Evolutionary conservation across 1,140 invertebrate species (phyloP), one percentile per base, ranked within the genome.

Genomic region (Drosophila carrolli): DNA sequence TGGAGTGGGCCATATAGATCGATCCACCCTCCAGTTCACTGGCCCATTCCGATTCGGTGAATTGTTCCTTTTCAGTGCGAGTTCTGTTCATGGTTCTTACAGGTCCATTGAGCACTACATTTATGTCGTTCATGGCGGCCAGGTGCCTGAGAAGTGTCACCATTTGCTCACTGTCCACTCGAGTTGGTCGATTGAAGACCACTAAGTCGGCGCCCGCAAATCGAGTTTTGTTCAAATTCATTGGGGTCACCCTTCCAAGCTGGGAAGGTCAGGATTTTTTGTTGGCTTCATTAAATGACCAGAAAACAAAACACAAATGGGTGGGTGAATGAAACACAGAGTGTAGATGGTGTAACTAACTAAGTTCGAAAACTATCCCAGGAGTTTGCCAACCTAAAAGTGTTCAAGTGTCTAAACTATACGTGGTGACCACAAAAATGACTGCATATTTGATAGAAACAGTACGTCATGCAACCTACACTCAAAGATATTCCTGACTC

Each of bases 151-250:
- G 19, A 11, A 86, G 63, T 7, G 70, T 75, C 8, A 88, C 10
- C 23, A 86, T 16, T 95, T 5, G 96, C 97, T 93, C 97, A 95
- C 61, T 96, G 4, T 93, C 93, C 50, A 97, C 96, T 92, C 97
- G 97, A 0, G 97, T 97, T 2, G 97, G 97, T 6, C 97, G 93
- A 93, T 98, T 98, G 93, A 97, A 98, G 93, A 98, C 96, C 10
- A 97, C 90, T 9, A 97, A 93, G 47, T 96, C 93, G n/a, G 95
- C 94, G 51, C 93, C 94, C 1, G 96, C 94, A 59, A 94, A 93
- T n/a, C 94, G 93, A 1, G 96, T 97, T 78, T 97, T 97, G 92
- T 97, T 97, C 50, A 97, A 85, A 93, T 81, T 35, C 89, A 93
- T 61, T 83, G 51, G 55, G 13, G 35, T 76, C 10, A 88, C 16